Base-by-base conservation (phyloP, 2,888 invertebrate genomes). In the Drosophila rellima region DNA sequence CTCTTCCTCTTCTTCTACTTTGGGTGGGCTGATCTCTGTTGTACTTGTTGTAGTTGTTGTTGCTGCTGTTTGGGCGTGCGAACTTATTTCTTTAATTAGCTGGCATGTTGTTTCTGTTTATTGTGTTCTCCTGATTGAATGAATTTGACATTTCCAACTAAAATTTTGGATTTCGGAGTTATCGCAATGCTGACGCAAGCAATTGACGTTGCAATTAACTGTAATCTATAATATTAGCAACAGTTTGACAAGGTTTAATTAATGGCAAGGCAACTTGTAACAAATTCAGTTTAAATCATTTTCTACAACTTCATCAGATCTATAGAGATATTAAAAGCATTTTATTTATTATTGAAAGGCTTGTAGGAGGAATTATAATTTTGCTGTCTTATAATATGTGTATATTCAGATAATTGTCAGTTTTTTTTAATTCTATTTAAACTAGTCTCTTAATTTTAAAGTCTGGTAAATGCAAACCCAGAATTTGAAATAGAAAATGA, bases 21-120 rank as follows among this genome's bases (percentile, higher is more conserved):
- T 31, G 45, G 39, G 39, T 62, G 23, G 26, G 26, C 37, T 17
- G 42, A 35, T 39, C 69, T 52, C 33, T 55, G 59, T 54, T 70
- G 23, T 60, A 13, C 23, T 50, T 68, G 13, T 29, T 40, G 42
- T 33, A 29, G 13, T 47, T 47, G 52, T 51, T 55, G 29, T 35
- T 54, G 29, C 40, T 71, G 54, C 11, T 37, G 51, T 59, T 68
- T 48, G 65, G 70, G 72, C 66, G 71, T 73, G 78, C 57, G 67
- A 70, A 68, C 67, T 78, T 54, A 66, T 80, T 61, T 70, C 56
- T 56, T 80, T 79, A 76, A 76, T 80, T 79, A 79, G 61, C 52
- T 63, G 33, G 17, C 55, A 33, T 61, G 73, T 79, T 73, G 40
- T 11, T 44, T 4, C n/a, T 40, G n/a, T 37, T 39, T 39, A 40